Evolutionary conservation across 2,113 vertebrate genomes (phyloP), one percentile per base, ranked within the genome.

Genomic region (Lepisosteus oculatus): DNA sequence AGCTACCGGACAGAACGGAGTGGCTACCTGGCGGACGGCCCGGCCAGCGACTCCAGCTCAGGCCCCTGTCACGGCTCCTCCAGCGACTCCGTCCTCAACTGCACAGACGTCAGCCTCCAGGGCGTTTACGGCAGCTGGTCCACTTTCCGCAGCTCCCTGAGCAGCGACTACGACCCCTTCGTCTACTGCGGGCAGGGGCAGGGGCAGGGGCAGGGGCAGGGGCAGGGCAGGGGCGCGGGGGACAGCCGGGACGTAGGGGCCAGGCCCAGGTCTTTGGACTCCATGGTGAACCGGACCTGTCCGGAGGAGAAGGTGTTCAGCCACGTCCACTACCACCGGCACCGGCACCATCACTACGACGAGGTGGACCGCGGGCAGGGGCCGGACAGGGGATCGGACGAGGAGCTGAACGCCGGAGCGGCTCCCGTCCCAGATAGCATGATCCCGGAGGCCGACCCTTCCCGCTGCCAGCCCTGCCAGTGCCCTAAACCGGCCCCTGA

Each of bases 81-180:
- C 74, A 99, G 97, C 51, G 97, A 99, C 88, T 99, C 97, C 0
- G 90, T 98, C 73, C 84, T 98, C 73, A 98, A 98, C 83, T 99
- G 97, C 83, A 98, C 97, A 0, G 97, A 99, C 0, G 9, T 98
- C 76, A 99, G 97, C 71, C 89, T 98, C 70, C 96, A 96, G 79
- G 97, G 96, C 41, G 91, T 97, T 74, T 97, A 98, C 0, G 97
- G 97, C 80, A 98, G 97, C 91, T 95, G 95, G 76, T 99, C 97
- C 74, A 98, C 96, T 0, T 97, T 97, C 86, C 96, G 92, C 67
- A 98, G 97, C 86, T 99, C 97, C 42, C 91, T 99, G 78, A 99
- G 97, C 85, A 98, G 96, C 0, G 97, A 98, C 85, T 97, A 95
- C 0, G 96, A 99, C 67, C 95, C 97, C 0, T 92, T 97, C 0